Conservation (phyloP, 2,797 vertebrate genomes). For the Periparus ater region DNA sequence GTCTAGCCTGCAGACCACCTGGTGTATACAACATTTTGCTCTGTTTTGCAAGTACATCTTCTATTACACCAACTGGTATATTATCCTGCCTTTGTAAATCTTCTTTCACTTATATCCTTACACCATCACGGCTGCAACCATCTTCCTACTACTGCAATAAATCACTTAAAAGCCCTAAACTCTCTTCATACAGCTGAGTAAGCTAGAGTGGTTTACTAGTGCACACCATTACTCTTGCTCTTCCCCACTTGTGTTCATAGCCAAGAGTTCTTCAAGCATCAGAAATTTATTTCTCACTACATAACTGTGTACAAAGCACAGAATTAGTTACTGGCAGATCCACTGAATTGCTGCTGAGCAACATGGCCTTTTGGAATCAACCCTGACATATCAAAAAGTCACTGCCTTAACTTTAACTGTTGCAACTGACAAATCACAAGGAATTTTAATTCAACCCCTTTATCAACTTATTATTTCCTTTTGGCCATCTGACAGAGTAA, state of each 20-base stretch:
- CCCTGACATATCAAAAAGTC: neutral
- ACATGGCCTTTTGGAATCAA: neutral
- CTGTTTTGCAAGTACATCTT: neutral
- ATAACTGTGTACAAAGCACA: neutral
- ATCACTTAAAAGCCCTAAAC: neutral
- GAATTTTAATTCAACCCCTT: neutral
- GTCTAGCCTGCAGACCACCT: neutral
- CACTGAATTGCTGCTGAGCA: neutral
- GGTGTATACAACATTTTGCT: neutral
- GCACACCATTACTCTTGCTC: neutral
- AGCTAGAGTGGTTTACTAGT: neutral
- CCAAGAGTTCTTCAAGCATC: neutral
- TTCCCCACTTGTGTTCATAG: neutral
- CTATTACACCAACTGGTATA: neutral
- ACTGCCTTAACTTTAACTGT: neutral
- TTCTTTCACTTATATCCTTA: neutral
- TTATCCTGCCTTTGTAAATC: neutral
- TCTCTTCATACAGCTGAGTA: neutral
- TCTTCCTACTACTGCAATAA: neutral
- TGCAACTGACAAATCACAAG: neutral
- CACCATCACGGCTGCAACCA: neutral
- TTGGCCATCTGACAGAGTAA: neutral
- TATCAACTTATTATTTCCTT: neutral
- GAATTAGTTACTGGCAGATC: neutral
- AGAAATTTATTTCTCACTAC: neutral